A percentile compares a stretch with the other conserved stretches of the same genome.
Conservation (phyloP, 2,113 vertebrate genomes). For the Pterocles orientalis region DNA sequence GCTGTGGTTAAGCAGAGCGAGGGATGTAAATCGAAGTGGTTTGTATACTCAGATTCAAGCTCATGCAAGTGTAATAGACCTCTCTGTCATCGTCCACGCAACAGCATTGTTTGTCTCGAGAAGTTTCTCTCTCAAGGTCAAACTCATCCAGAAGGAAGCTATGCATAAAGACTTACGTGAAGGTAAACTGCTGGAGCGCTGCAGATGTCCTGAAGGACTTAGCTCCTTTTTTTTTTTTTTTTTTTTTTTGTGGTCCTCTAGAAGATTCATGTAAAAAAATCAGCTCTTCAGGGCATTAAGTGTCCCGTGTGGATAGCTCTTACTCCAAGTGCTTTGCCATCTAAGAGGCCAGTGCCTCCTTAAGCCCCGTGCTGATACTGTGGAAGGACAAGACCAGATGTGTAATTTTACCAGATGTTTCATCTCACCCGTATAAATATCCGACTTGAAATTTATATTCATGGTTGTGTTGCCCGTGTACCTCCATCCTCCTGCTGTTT, state of each 20-base stretch:
- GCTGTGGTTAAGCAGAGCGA: background rate
- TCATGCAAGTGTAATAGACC: background rate
- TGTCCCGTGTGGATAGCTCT: background rate
- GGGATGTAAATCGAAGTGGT: background rate
- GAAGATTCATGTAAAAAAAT: background rate
- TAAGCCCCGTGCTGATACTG: background rate
- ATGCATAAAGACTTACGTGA: background rate
- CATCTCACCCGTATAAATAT: background rate
- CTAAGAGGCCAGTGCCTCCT: background rate
- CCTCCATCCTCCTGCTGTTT: background rate
- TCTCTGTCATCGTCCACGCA: background rate
- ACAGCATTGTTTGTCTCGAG: background rate
- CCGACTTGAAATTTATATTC: background rate
- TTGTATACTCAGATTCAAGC: background rate
- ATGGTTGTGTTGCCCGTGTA: background rate
- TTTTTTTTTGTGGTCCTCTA: background rate
- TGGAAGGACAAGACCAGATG: background rate
- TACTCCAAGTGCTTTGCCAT: background rate
- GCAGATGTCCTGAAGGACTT: background rate
- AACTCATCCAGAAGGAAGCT: background rate
- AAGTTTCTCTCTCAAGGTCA: background rate
- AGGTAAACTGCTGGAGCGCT: background rate
- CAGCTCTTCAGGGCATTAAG: background rate
- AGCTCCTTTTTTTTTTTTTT: background rate
- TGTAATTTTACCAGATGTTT: background rate